A percentile compares a stretch with the other conserved stretches of the same genome.
Evolutionary conservation across 92 coral and sea anemone species (phyloP).

Genomic region (Parazoanthus darwini): DNA sequence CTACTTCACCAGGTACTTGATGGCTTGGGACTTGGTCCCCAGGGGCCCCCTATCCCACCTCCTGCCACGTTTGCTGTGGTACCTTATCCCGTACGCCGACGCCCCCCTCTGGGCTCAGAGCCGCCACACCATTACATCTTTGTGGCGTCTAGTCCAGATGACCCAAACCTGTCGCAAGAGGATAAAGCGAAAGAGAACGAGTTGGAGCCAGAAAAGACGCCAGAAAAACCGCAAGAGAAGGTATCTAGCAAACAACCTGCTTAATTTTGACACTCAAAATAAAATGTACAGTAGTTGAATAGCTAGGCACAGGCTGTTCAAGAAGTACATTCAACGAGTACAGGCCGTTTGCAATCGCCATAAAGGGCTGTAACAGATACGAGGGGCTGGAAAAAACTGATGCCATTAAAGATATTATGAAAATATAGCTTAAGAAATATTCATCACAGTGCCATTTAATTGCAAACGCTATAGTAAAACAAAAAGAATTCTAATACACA

Average conservation of each 20-base stretch:
- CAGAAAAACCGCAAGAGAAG: slow-evolving; percentile 80
- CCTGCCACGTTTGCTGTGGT: slow-evolving; percentile 98
- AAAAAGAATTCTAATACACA: too few relatives aligned
- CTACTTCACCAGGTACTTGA: slow-evolving; percentile 71
- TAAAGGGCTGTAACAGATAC: too few relatives aligned
- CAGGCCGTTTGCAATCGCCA: too few relatives aligned
- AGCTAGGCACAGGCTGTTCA: too few relatives aligned
- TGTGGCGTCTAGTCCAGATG: slow-evolving; percentile 87
- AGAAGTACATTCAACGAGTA: too few relatives aligned
- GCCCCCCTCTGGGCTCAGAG: slow-evolving; percentile 90
- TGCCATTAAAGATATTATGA: too few relatives aligned
- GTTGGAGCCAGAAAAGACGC: slow-evolving; percentile 79
- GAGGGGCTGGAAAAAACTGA: too few relatives aligned
- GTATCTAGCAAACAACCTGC: background rate
- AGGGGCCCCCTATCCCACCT: slow-evolving; percentile 99
- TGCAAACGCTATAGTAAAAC: too few relatives aligned
- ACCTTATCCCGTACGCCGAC: slow-evolving; percentile 98
- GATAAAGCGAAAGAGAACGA: slow-evolving; percentile 86
- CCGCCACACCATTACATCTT: slow-evolving; percentile 88
- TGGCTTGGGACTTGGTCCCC: slow-evolving; percentile 94
- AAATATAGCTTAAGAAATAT: too few relatives aligned
- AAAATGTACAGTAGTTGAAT: too few relatives aligned
- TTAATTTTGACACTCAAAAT: too few relatives aligned
- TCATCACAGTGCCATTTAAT: too few relatives aligned
- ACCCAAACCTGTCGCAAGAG: slow-evolving; percentile 86